Base-by-base conservation (phyloP, 2,113 vertebrate species). In the Oncorhynchus masou region DNA sequence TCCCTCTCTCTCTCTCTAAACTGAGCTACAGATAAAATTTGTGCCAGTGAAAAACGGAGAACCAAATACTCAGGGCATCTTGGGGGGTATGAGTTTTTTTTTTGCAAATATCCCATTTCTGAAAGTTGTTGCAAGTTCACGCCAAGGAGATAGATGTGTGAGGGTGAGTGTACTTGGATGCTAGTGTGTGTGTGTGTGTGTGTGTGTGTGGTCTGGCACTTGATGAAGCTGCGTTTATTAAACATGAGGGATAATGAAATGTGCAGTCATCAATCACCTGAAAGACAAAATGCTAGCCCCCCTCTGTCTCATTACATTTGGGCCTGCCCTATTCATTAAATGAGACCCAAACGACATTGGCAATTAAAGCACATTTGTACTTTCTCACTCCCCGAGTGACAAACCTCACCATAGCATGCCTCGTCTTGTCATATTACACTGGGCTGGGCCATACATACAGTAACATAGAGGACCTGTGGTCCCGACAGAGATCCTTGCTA, bases 301-400 rank as follows among this genome's bases (percentile, higher is more conserved):
- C 51, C 51, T 54, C 60, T 64, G 73, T 34, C 60, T 74, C 66
- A 74, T 74, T 66, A 29, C 34, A 45, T 49, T 74, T 49, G 39
- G n/a, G 39, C 73, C 34, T 27, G 39, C 13, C 65, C n/a, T 45
- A 74, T 66, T 65, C 6, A 74, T 27, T 60, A n/a, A 48, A 48
- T 54, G 4, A 65, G 19, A 16, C 16, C 24, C 72, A 74, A 45
- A 65, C 7, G 15, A 45, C 57, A 13, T 51, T 25, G 13, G 48
- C 48, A 71, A 71, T 54, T 25, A 51, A 54, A 71, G 27, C 29
- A 19, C 8, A 29, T 19, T 29, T 68, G 13, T 68, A 13, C 67
- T 19, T 16, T 19, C 16, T 5, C 15, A 29, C 29, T 5, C 66
- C 66, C 29, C 5, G 60, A 68, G 3, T 31, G 29, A 19, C 16